Evolutionary conservation across 2,797 vertebrate species (phyloP).

Genomic region (Lepus townsendii): DNA sequence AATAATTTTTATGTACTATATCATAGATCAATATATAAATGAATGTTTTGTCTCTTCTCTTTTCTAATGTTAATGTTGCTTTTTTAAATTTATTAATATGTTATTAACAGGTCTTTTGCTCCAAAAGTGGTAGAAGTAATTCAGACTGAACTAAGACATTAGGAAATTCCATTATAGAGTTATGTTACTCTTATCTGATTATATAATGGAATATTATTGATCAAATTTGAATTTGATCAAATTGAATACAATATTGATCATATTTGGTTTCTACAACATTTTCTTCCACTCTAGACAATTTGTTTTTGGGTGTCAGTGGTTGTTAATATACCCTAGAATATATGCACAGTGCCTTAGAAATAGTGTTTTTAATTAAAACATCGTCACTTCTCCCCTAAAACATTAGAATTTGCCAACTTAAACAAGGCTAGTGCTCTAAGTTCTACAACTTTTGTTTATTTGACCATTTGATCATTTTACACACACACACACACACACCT

Average conservation of each 20-base stretch:
- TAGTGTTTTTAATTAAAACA: constrained; percentile 32
- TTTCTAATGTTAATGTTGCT: not conserved
- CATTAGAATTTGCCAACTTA: constrained; percentile 57
- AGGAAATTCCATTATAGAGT: constrained; percentile 31
- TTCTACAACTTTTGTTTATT: constrained; percentile 68
- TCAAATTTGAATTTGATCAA: not conserved
- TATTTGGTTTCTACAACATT: not conserved
- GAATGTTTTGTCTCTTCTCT: not conserved
- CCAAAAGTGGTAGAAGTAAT: constrained; percentile 28
- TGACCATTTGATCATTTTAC: constrained; percentile 50
- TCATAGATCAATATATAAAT: not conserved
- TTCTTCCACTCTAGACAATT: not conserved
- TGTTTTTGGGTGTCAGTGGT: not conserved
- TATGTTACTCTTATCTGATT: not conserved
- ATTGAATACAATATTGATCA: too few relatives aligned
- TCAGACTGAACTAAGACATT: constrained; percentile 48
- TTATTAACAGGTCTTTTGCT: not conserved
- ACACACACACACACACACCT: not conserved
- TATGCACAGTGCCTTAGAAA: constrained; percentile 10
- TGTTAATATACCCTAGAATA: not conserved
- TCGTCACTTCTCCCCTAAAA: not conserved
- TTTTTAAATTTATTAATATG: not conserved
- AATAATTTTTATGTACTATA: not conserved
- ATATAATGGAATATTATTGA: not conserved
- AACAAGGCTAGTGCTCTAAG: constrained; percentile 34